Conservation (phyloP, 1,140 invertebrate genomes). For the Cherax quadricarinatus region DNA sequence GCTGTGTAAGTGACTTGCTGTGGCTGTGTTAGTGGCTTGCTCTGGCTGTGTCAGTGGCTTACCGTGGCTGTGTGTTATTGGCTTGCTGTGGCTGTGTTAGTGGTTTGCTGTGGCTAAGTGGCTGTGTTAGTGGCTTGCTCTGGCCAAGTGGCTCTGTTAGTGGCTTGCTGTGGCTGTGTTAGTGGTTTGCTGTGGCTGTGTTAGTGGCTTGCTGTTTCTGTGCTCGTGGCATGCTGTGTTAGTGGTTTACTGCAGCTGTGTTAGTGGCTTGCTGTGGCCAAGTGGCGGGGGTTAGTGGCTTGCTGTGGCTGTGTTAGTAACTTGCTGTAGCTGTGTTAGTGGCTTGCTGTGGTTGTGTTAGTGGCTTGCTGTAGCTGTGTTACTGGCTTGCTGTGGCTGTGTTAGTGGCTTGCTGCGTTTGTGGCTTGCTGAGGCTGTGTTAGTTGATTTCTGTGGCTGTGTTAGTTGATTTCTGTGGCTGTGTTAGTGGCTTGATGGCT, state of each 20-base stretch:
- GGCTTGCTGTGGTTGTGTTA: too few relatives aligned
- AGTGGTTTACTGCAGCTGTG: neutral
- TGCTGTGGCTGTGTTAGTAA: too few relatives aligned
- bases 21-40: conserved; percentile 25
- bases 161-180: neutral
- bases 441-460: too few relatives aligned
- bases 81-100: neutral
- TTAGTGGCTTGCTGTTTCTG: neutral
- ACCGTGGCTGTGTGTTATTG: neutral
- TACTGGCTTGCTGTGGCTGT: too few relatives aligned
- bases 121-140: neutral
- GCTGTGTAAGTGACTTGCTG: conserved; percentile 22
- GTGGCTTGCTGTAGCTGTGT: too few relatives aligned
- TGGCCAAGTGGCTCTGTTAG: neutral
- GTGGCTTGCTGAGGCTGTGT: too few relatives aligned
- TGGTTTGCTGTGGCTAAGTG: neutral
- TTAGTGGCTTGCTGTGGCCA: too few relatives aligned
- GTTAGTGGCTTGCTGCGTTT: too few relatives aligned
- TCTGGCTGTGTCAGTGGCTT: neutral
- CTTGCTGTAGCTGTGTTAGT: too few relatives aligned
- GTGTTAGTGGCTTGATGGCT: too few relatives aligned
- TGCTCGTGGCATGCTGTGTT: too few relatives aligned
- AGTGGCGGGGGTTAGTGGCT: too few relatives aligned
- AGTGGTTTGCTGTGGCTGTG: neutral
- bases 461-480: neutral